Percentiles rank a stretch among this genome's conserved stretches.
These are phyloP conservation scores for Oryzias dopingdopingensis DNA, from an alignment of 2,797 vertebrate species.

Conservation along the genomic window DNA sequence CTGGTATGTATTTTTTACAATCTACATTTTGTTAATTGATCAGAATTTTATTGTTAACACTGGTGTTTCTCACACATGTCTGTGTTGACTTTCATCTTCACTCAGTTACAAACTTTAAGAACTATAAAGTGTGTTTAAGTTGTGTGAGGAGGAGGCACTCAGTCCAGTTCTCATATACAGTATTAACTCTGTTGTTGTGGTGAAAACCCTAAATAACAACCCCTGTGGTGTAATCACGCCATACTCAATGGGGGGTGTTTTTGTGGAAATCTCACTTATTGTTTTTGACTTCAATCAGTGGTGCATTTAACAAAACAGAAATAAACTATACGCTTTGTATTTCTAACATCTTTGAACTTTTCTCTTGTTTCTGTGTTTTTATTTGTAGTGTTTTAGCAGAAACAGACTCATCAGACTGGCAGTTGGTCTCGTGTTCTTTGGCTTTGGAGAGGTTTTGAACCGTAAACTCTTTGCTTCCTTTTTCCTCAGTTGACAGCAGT, in stretches of 20 bases:
- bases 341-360: not conserved
- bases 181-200: slow-evolving; percentile 33
- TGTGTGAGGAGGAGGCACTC: not conserved
- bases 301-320: slow-evolving; percentile 6
- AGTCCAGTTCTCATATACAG: slow-evolving; percentile 24
- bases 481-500: too few relatives aligned
- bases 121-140: too few relatives aligned
- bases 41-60: too few relatives aligned
- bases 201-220: slow-evolving; percentile 29
- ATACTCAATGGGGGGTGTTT: slow-evolving; percentile 49
- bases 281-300: not conserved
- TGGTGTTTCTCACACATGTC: too few relatives aligned
- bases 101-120: too few relatives aligned
- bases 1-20: too few relatives aligned
- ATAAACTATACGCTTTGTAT: not conserved
- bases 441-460: too few relatives aligned
- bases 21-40: too few relatives aligned
- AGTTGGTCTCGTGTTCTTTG: too few relatives aligned
- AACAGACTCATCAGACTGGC: not conserved
- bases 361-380: slow-evolving; percentile 9
- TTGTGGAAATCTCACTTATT: slow-evolving; percentile 29
- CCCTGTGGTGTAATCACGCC: slow-evolving; percentile 62
- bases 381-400: not conserved
- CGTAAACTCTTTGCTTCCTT: too few relatives aligned
- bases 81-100: too few relatives aligned